phyloP scores from a whole-genome alignment of 92 coral and sea anemone genomes.

The Actinostola sp. region DNA sequence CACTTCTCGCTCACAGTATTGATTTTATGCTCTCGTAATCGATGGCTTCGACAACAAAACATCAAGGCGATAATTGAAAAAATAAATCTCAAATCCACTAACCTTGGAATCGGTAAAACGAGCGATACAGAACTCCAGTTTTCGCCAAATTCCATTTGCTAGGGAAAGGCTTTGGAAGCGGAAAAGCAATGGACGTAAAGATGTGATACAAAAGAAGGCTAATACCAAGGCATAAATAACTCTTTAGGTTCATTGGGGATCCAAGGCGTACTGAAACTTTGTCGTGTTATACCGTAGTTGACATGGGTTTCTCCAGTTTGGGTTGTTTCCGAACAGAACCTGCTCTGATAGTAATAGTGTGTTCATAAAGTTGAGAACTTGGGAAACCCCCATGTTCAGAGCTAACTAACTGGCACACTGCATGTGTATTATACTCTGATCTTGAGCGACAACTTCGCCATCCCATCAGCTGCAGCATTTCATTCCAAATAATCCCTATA shows the following conservation, averaged over 20 bases:
- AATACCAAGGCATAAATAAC: not conserved
- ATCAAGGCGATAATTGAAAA: constrained; percentile 24
- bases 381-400: constrained; percentile 24
- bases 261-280: constrained; percentile 17
- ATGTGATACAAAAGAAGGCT: not conserved
- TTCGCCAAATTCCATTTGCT: constrained; percentile 30
- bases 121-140: constrained; percentile 19
- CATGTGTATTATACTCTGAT: constrained; percentile 12
- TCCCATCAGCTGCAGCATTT: constrained; percentile 54
- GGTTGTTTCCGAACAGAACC: not conserved
- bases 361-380: not conserved
- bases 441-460: constrained; percentile 25
- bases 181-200: not conserved
- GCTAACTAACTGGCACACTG: constrained; percentile 17
- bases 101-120: constrained; percentile 57
- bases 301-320: not conserved
- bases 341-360: too few species aligned
- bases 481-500: constrained; percentile 67
- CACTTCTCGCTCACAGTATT: not conserved
- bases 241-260: constrained; percentile 24
- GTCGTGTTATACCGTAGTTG: not conserved
- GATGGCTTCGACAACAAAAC: constrained; percentile 9
- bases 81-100: constrained; percentile 27
- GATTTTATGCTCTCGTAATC: not conserved
- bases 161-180: constrained; percentile 29